Evolutionary conservation across 2,888 invertebrate species (phyloP).

Genomic region (Agrochola circellaris): DNA sequence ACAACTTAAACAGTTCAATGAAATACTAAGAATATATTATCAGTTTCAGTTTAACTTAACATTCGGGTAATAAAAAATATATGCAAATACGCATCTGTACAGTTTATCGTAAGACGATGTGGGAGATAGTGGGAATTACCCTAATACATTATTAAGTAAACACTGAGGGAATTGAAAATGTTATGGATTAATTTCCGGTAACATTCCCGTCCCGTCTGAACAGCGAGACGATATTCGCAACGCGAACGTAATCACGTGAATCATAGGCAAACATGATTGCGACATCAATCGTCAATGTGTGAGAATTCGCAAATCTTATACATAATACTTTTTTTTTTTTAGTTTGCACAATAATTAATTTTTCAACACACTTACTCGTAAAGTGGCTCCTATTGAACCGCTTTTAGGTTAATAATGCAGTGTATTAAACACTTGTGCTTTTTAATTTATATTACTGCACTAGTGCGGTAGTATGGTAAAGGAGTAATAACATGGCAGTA

Average conservation of each 20-base stretch:
- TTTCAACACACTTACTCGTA: no score
- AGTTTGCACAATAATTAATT: no score
- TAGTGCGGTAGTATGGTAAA: no score
- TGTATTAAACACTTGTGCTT: no score
- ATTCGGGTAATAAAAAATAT: background rate
- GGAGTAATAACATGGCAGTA: no score
- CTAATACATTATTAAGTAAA: background rate
- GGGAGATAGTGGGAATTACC: background rate
- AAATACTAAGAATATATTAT: conserved; percentile 1
- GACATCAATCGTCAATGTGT: background rate
- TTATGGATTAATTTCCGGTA: background rate
- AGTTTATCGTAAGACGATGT: background rate
- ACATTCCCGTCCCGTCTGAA: background rate
- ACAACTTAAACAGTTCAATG: conserved; percentile 35
- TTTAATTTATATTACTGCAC: no score
- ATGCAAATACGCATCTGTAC: background rate
- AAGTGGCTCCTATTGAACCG: no score
- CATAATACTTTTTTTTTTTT: no score
- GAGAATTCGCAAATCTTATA: background rate
- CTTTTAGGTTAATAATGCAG: no score
- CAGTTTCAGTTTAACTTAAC: background rate
- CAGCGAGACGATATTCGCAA: background rate
- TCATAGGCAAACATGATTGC: conserved; percentile 1
- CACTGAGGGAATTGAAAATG: background rate
- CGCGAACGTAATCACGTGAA: background rate